Evolutionary conservation across 2,888 invertebrate genomes (phyloP), one percentile per base, ranked within the genome.

Genomic region (Agapetus fuscipes): DNA sequence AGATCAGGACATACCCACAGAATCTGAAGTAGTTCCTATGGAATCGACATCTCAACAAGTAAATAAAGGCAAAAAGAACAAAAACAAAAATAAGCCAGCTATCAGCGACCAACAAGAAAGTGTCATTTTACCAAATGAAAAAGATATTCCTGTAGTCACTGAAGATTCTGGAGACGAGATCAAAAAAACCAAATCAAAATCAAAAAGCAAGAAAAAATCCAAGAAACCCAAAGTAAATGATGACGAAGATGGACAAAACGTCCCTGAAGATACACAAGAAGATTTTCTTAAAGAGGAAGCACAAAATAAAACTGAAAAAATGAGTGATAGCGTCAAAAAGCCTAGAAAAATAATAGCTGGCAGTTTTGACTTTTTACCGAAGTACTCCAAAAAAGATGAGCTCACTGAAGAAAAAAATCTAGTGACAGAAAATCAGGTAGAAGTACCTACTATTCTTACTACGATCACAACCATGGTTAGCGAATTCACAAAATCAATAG

Each of bases 361-460:
- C 9, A 9, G 9, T 20, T 20, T 20, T 20, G 20, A 20, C 9
- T 20, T 20, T 9, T 9, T 20, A 9, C 20, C 20, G 4, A 20
- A 20, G 9, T 20, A 20, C 9, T 20, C 20, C 9, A 20, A 20
- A 20, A 52, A 53, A 41, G 58, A 57, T 41, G 49, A 53, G 27
- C 38, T 52, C 12, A 49, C 54, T 26, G 54, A 54, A 43, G 53
- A n/a, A 24, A 24, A 24, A 24, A 24, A 24, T n/a, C 7, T 24
- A 7, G 25, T 9, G n/a, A n/a, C 3, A 33, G 13, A 11, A 10
- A 6, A 11, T 17, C 13, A 11, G n/a, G 3, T n/a, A n/a, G n/a
- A n/a, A n/a, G n/a, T n/a, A n/a, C n/a, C n/a, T n/a, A n/a, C n/a
- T n/a, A n/a, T n/a, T n/a, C n/a, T n/a, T n/a, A n/a, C n/a, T n/a